Evolutionary conservation across 2,113 vertebrate genomes (phyloP).

Genomic region (Lontra canadensis): DNA sequence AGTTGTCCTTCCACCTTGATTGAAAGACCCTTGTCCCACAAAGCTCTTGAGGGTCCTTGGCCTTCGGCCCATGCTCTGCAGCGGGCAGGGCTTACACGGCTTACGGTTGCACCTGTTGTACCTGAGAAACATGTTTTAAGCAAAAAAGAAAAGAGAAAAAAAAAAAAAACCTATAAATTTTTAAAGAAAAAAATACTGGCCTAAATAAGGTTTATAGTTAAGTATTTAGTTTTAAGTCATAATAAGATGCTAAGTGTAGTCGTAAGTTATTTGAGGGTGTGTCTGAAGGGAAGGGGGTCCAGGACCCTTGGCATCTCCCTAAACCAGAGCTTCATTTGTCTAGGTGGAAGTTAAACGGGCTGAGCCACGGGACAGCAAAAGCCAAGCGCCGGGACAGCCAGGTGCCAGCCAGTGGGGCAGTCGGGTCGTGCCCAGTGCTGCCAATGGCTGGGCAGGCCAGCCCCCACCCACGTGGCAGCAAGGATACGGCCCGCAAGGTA

Average conservation of each 20-base stretch:
- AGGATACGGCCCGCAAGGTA: conserved; percentile 97
- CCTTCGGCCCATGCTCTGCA: background rate
- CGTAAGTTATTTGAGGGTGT: conserved; percentile 85
- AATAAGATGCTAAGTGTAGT: conserved; percentile 90
- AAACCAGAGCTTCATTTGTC: conserved; percentile 88
- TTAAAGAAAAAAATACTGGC: conserved; percentile 81
- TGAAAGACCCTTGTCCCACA: background rate
- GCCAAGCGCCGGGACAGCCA: conserved; percentile 91
- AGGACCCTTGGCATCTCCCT: conserved; percentile 76
- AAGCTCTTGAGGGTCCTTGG: conserved; percentile 49
- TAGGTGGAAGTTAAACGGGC: conserved; percentile 99
- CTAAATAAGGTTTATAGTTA: conserved; percentile 88
- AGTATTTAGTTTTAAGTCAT: conserved; percentile 88
- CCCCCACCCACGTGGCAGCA: conserved; percentile 97
- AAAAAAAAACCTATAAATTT: background rate
- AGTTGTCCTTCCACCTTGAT: conserved; percentile 70
- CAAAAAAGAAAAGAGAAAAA: conserved; percentile 27
- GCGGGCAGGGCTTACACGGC: conserved; percentile 47
- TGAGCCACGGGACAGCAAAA: conserved; percentile 97
- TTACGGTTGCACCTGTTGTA: conserved; percentile 83
- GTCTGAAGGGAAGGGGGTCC: conserved; percentile 86
- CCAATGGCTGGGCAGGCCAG: conserved; percentile 98
- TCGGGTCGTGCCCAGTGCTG: conserved; percentile 94
- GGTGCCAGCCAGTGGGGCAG: conserved; percentile 95
- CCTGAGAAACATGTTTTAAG: conserved; percentile 94